Evolutionary conservation across 1,140 invertebrate genomes (phyloP).

Genomic region (Colletes gigas): DNA sequence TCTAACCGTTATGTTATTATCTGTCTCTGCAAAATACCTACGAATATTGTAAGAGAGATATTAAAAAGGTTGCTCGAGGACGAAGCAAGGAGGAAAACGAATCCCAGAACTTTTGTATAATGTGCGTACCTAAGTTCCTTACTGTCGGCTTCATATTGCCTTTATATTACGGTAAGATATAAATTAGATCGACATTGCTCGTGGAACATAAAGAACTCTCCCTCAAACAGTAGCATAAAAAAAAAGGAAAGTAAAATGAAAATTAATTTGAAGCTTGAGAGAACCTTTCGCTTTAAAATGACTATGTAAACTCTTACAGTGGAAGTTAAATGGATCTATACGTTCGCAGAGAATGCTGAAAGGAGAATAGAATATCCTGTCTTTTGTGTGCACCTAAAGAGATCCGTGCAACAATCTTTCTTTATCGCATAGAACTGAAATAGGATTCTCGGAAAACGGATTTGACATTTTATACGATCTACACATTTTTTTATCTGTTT

Average conservation of each 20-base stretch:
- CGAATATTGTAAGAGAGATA: too few species aligned
- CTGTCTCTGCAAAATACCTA: too few species aligned
- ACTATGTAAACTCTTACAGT: constrained; percentile 33
- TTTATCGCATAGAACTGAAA: neutral
- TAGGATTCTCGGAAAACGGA: neutral
- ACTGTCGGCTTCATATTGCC: neutral
- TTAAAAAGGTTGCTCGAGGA: neutral
- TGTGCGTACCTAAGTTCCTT: too few species aligned
- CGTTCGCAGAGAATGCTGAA: constrained; percentile 2
- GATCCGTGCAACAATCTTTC: neutral
- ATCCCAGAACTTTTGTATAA: neutral
- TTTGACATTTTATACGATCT: neutral
- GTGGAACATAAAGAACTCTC: constrained; percentile 1
- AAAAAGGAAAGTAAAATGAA: constrained; percentile 18
- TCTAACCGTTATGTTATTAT: too few species aligned
- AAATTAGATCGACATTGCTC: constrained; percentile 21
- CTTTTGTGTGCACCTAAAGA: neutral
- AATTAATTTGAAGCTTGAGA: constrained; percentile 33
- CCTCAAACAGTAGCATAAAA: constrained; percentile 13
- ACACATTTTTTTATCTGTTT: neutral
- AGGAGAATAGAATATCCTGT: constrained; percentile 29
- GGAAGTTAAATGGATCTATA: constrained; percentile 42
- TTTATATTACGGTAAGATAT: neutral
- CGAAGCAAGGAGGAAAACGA: neutral
- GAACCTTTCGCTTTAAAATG: constrained; percentile 38